A percentile compares a stretch with the other conserved stretches of the same genome.
phyloP scores from a whole-genome alignment of 2,113 vertebrate species.

The Psophia crepitans region DNA sequence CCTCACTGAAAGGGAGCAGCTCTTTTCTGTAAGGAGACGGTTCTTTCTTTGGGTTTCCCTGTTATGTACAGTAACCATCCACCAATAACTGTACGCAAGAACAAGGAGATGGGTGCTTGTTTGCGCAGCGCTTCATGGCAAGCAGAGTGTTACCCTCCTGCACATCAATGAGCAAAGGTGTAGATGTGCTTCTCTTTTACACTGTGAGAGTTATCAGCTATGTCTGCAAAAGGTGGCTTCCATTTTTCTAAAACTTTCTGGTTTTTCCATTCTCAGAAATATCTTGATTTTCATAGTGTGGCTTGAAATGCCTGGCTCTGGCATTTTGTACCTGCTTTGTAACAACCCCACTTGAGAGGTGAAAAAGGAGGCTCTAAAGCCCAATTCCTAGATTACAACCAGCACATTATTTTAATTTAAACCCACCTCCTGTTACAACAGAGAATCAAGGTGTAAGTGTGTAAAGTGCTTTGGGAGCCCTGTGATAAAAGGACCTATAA shows the following conservation, averaged over 20 bases:
- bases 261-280: not conserved
- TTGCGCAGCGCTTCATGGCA: not conserved
- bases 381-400: conserved; percentile 44
- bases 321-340: conserved; percentile 30
- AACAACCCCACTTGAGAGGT: conserved; percentile 6
- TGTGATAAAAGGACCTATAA: conserved; percentile 53
- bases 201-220: not conserved
- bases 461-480: conserved; percentile 59
- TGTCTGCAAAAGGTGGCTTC: not conserved
- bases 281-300: not conserved
- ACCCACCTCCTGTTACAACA: conserved; percentile 47
- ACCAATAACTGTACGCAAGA: not conserved
- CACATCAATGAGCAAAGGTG: not conserved
- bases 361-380: conserved; percentile 51
- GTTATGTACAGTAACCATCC: not conserved
- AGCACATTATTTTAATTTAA: conserved; percentile 59
- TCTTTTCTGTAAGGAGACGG: not conserved
- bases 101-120: not conserved
- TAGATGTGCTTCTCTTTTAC: not conserved
- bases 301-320: not conserved
- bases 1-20: not conserved
- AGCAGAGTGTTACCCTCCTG: not conserved
- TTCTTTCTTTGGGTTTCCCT: not conserved
- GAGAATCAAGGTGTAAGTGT: conserved; percentile 54
- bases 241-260: not conserved